These are phyloP conservation scores for Pseudorhiza aurosa DNA, from an alignment of 30 jellyfish, hydroid and myxozoan genomes.

Conservation along the genomic window DNA sequence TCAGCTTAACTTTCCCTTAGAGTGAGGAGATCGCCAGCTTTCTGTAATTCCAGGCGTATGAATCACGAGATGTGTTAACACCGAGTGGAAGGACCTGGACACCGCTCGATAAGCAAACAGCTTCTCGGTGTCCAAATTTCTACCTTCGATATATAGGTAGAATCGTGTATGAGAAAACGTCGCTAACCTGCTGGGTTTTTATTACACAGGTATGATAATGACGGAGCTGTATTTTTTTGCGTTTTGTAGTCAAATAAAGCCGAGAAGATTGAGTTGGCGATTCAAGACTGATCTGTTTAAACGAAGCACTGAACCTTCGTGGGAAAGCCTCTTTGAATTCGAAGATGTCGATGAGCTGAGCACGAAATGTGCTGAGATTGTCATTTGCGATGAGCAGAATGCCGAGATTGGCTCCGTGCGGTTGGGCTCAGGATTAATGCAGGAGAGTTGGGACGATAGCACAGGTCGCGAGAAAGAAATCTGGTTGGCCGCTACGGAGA, in stretches of 20 bases:
- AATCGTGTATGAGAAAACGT: no score
- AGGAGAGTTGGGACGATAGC: conserved; percentile 87
- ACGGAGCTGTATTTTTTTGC: neutral
- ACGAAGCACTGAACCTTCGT: conserved; percentile 82
- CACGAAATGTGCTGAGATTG: conserved; percentile 67
- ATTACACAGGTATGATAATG: no score
- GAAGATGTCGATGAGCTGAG: conserved; percentile 58
- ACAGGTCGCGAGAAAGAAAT: conserved; percentile 83
- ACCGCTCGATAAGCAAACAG: no score
- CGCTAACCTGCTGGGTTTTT: no score
- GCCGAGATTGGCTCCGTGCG: conserved; percentile 81
- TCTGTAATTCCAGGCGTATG: no score
- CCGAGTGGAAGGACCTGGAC: no score
- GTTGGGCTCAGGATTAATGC: conserved; percentile 83
- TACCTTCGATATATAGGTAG: no score
- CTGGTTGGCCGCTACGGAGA: conserved; percentile 86
- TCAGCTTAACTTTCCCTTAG: no score
- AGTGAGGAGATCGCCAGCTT: no score
- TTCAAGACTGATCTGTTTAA: conserved; percentile 70
- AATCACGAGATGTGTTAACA: no score
- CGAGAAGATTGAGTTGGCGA: conserved; percentile 60
- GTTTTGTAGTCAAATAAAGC: conserved; percentile 62
- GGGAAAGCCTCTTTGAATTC: conserved; percentile 79
- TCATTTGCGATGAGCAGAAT: conserved; percentile 49
- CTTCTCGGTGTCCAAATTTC: no score